Evolutionary conservation across 2,888 invertebrate genomes (phyloP).

Genomic region (Cephus nigrinus): DNA sequence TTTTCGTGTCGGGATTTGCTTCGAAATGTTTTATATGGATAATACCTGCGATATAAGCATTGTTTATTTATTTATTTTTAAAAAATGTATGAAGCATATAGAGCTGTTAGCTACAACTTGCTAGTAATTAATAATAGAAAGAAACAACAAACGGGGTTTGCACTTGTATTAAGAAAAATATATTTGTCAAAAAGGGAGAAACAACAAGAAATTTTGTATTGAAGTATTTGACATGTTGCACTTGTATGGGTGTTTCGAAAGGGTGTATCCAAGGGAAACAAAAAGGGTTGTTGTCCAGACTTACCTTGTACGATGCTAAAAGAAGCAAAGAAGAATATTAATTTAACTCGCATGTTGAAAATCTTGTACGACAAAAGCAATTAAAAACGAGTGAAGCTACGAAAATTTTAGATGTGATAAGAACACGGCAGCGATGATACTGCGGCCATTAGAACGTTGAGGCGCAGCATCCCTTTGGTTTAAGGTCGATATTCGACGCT

Average conservation of each 20-base stretch:
- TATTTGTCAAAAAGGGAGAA: background rate
- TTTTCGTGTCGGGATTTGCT: conserved; percentile 93
- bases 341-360: conserved; percentile 10
- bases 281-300: conserved; percentile 4
- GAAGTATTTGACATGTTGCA: background rate
- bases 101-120: background rate
- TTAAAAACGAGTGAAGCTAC: background rate
- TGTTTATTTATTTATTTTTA: background rate
- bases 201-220: background rate
- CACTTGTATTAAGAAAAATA: background rate
- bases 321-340: conserved; percentile 28
- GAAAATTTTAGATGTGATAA: background rate
- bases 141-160: background rate
- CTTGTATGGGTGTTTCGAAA: background rate
- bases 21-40: conserved; percentile 68
- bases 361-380: background rate
- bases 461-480: conserved; percentile 46
- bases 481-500: conserved; percentile 50
- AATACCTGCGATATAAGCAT: conserved; percentile 38
- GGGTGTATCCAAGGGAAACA: background rate
- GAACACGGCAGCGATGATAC: conserved; percentile 26
- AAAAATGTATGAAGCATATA: background rate
- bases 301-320: conserved; percentile 33
- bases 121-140: background rate
- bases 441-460: conserved; percentile 19